Evolutionary conservation across 2,113 vertebrate species (phyloP), one percentile per base, ranked within the genome.

Genomic region (Ariopsis seemanni): DNA sequence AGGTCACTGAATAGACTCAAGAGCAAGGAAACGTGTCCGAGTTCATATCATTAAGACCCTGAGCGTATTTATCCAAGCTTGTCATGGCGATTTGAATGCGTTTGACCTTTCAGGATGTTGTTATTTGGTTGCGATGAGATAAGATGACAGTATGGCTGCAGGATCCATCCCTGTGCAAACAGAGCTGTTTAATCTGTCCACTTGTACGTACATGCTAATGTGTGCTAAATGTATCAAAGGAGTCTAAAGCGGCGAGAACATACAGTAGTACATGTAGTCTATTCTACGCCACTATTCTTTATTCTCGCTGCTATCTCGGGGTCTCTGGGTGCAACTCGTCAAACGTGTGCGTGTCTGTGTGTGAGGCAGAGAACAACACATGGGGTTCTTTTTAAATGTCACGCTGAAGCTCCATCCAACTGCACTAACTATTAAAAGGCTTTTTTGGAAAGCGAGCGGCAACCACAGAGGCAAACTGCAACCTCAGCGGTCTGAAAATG

Each of bases 401-500:
- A 92, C 82, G 9, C 72, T 20, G 82, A 69, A 81, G 85, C 89
- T 91, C 85, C 79, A 89, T 87, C 83, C 89, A 57, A 84, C 91
- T 89, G 87, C 50, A 71, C 91, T 86, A 86, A 91, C 90, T 85
- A 91, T 93, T 93, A 95, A 94, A 93, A 91, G 91, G 89, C 93
- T 93, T 92, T 92, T 89, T 88, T 62, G 79, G 55, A 81, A 57
- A 60, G 85, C 74, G 86, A 63, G 91, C 90, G 82, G 69, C 82
- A 86, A 77, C 65, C 86, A 90, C 89, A 1, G 83, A 82, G 83
- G 55, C 84, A 90, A 93, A 94, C 93, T 94, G 95, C 94, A 84
- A 83, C 63, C 92, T 95, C 95, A 95, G 94, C 95, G 93, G 89
- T 90, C 85, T 89, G 86, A 89, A 94, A 96, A 95, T 94, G 91